Conservation (phyloP, 2,113 vertebrate species). For the Brienomyrus longianalis region DNA sequence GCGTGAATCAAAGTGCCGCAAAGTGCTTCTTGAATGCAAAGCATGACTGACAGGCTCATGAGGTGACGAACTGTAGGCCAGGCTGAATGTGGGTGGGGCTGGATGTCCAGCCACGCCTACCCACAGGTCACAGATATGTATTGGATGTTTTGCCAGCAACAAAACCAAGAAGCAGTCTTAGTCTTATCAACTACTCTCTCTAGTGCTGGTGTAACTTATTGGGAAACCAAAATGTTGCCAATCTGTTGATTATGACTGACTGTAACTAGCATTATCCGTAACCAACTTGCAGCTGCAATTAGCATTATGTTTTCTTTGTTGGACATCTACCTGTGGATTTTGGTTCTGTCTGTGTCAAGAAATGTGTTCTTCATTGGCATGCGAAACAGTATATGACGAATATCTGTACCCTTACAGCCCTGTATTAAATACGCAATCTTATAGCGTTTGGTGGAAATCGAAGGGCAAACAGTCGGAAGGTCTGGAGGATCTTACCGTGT, state of each 20-base stretch:
- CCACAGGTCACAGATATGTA: neutral
- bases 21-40: neutral
- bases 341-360: neutral
- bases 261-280: neutral
- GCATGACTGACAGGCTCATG: neutral
- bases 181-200: neutral
- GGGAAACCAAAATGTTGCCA: neutral
- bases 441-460: neutral
- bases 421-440: neutral
- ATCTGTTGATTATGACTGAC: neutral
- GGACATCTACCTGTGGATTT: neutral
- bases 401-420: neutral
- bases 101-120: too few species aligned
- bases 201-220: neutral
- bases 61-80: neutral
- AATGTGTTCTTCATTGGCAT: neutral
- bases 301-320: neutral
- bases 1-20: neutral
- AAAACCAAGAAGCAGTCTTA: neutral
- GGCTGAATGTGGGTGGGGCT: neutral
- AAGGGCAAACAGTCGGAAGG: neutral
- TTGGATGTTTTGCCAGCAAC: neutral
- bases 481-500: neutral
- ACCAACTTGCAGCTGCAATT: neutral
- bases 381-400: neutral